Percentiles rank a stretch among this genome's conserved stretches.
Evolutionary conservation across 2,113 vertebrate species (phyloP).

Genomic region (Solea solea): DNA sequence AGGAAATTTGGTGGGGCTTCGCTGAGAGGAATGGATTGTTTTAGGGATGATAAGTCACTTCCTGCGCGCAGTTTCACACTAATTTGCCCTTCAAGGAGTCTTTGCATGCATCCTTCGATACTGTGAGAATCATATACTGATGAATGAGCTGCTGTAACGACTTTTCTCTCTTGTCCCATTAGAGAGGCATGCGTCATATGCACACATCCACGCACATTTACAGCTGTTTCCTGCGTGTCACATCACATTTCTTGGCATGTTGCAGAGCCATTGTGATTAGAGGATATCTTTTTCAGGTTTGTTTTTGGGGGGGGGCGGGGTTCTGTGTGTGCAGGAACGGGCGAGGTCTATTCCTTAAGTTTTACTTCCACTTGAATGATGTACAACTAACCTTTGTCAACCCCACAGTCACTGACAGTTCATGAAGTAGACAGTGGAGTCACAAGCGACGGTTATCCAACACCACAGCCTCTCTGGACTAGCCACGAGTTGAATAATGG

Average conservation of each 20-base stretch:
- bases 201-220: conserved; percentile 9
- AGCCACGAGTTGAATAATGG: background rate
- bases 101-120: background rate
- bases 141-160: conserved; percentile 8
- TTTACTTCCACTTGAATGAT: background rate
- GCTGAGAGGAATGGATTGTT: conserved; percentile 20
- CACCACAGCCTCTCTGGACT: conserved; percentile 3
- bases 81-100: conserved; percentile 18
- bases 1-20: conserved; percentile 38
- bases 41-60: conserved; percentile 5
- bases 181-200: background rate
- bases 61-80: conserved; percentile 23
- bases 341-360: background rate
- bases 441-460: background rate
- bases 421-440: conserved; percentile 10
- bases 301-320: too few species aligned
- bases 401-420: conserved; percentile 8
- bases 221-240: conserved; percentile 50
- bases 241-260: conserved; percentile 49
- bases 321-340: background rate
- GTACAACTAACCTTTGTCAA: conserved; percentile 11
- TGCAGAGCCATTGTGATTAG: conserved; percentile 42
- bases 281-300: conserved; percentile 46
- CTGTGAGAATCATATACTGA: conserved; percentile 4
- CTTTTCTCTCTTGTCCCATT: background rate